These are phyloP conservation scores for Pelecanus crispus DNA, from an alignment of 2,113 vertebrate species.

Conservation along the genomic window DNA sequence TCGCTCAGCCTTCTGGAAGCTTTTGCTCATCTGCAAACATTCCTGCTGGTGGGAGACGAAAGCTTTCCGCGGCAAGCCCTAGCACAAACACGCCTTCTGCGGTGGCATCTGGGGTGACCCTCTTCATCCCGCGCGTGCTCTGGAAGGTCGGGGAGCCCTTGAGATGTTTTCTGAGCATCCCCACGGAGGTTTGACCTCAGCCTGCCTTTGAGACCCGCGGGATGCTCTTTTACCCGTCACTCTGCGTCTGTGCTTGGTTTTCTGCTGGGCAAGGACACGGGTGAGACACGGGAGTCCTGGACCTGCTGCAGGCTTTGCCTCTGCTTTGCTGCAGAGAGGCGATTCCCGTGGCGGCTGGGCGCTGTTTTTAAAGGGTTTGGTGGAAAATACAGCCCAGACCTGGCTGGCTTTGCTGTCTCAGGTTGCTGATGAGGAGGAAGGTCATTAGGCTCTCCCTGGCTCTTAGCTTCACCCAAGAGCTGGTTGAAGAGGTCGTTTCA, in stretches of 20 bases:
- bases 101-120: not conserved
- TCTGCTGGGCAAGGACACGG: accelerated
- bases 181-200: not conserved
- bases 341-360: not conserved
- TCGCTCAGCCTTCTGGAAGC: constrained; percentile 47
- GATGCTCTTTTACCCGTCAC: not conserved
- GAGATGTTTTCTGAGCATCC: not conserved
- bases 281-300: not conserved
- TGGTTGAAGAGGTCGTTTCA: not conserved
- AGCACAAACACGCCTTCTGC: accelerated
- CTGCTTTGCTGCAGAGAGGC: not conserved
- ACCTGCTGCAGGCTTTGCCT: not conserved
- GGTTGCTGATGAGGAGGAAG: not conserved
- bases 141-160: not conserved
- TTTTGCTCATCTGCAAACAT: constrained; percentile 25
- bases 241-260: not conserved
- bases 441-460: not conserved
- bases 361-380: not conserved
- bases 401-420: not conserved
- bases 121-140: accelerated
- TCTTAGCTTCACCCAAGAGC: not conserved
- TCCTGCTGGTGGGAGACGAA: not conserved
- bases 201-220: not conserved
- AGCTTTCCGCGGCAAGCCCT: accelerated
- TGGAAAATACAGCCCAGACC: not conserved